These are phyloP conservation scores for Heliconius ethilla DNA, from an alignment of 2,888 invertebrate genomes.

Conservation along the genomic window DNA sequence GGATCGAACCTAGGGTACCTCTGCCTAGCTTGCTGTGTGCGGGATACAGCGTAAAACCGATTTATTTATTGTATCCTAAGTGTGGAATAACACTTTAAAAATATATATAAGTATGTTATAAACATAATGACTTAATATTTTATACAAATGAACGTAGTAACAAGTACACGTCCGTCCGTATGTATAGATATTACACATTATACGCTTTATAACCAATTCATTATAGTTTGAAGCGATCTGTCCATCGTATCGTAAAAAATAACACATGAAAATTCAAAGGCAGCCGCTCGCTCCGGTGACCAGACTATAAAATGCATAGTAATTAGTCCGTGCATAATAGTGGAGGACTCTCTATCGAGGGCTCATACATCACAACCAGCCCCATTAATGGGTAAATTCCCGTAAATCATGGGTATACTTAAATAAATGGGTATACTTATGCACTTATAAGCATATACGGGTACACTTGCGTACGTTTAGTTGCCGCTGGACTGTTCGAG, in stretches of 20 bases:
- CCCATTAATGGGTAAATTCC: slow-evolving; percentile 44
- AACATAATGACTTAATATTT: background rate
- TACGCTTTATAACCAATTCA: slow-evolving; percentile 12
- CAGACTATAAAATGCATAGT: slow-evolving; percentile 36
- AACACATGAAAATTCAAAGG: slow-evolving; percentile 39
- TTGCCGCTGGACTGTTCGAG: slow-evolving; percentile 8
- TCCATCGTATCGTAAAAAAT: slow-evolving; percentile 30
- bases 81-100: too few relatives aligned
- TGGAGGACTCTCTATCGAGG: slow-evolving; percentile 41
- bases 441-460: background rate
- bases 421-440: background rate
- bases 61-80: too few relatives aligned
- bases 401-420: slow-evolving; percentile 30
- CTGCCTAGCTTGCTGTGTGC: too few relatives aligned
- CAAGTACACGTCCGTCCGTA: background rate
- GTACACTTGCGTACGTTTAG: slow-evolving; percentile 5
- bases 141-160: background rate
- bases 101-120: too few relatives aligned
- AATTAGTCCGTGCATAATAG: slow-evolving; percentile 42
- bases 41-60: too few relatives aligned
- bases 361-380: slow-evolving; percentile 38
- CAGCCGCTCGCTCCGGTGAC: slow-evolving; percentile 30
- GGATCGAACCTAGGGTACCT: too few relatives aligned
- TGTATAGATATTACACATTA: background rate
- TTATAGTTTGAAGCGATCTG: slow-evolving; percentile 32